Evolutionary conservation across 1,140 invertebrate genomes (phyloP), one percentile per base, ranked within the genome.

Genomic region (Drosophila seguyi): DNA sequence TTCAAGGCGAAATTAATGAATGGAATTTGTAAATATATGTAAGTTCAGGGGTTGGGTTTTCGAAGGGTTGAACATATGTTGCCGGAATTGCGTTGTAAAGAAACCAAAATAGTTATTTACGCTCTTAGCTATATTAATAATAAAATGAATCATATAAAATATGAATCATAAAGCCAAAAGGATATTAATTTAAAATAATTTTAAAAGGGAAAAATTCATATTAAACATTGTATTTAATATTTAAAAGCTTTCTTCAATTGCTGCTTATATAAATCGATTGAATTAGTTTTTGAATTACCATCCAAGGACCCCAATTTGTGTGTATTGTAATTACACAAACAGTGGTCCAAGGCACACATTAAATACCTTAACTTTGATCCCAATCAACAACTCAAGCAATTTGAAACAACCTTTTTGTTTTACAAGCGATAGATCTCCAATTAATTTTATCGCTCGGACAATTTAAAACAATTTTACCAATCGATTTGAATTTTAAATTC

Each of bases 401-500:
- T 38, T 44, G 20, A 6, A 34, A 60, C 22, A 18, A 27, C 6
- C 8, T 31, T 14, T 60, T 42, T 61, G 27, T 62, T 45, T 5
- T 61, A 44, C 22, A 25, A 18, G 16, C 13, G 1, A 44, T 13
- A 61, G 27, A 61, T 42, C 6, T 42, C 6, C 20, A 25, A 61
- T 65, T 61, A 31, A 14, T 18, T 41, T 34, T 29, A 66, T 31
- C 13, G 10, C 14, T 22, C 13, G 11, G 7, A 18, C 16, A 22
- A 42, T 58, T 34, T 47, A 16, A 47, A 29, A 14, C 27, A 22
- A 68, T 67, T 42, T 18, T 55, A 44, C 18, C 63, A 14, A 69
- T 25, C 41, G 20, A 72, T 48, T 59, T 41, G 29, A 53, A 66
- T 31, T 69, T 53, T 52, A 55, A 34, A 53, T 31, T 61, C 42